Evolutionary conservation across 2,888 invertebrate genomes (phyloP), one percentile per base, ranked within the genome.

Genomic region (Zootermopsis nevadensis): DNA sequence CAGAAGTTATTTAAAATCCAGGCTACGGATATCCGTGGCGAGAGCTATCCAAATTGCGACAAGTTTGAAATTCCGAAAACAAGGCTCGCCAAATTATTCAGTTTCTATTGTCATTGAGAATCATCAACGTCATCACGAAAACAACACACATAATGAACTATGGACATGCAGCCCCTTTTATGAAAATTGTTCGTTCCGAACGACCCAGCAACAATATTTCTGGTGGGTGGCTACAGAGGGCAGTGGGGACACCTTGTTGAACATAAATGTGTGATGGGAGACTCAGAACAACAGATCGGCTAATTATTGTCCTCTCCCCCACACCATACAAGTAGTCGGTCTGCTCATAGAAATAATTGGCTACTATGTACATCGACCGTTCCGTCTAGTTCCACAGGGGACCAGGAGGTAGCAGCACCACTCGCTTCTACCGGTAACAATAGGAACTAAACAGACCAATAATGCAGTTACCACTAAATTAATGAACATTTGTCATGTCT

Each of bases 381-480:
- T 1, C 60, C 74, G 74, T 74, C 38, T 74, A 74, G 74, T 66
- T 60, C 79, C 79, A 60, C 66, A 27, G 38, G 79, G 77, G 66
- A 60, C 60, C 38, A 55, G 35, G 24, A 33, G 31, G 79, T 35
- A 24, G 38, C 69, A 69, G 69, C 33, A 33, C 69, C 33, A 69
- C 33, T 69, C 69, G 31, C 69, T 69, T 4, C 33, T 69, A 22
- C 69, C 19, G 33, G 69, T 38, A 74, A 74, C 74, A 74, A 74
- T 74, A 27, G 74, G 10, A 38, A 42, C 74, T 74, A 74, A 74
- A 74, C 38, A 74, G 74, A n/a, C 79, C 66, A 79, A 79, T 79
- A 79, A 79, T 79, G 79, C 79, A 79, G 60, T 79, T 79, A 66
- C 79, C 79, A 79, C 79, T 35, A 79, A 79, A 79, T 79, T 79